A percentile compares a stretch with the other conserved stretches of the same genome.
Conservation (phyloP, 1,140 invertebrate genomes). For the Trichonephila clavata region DNA sequence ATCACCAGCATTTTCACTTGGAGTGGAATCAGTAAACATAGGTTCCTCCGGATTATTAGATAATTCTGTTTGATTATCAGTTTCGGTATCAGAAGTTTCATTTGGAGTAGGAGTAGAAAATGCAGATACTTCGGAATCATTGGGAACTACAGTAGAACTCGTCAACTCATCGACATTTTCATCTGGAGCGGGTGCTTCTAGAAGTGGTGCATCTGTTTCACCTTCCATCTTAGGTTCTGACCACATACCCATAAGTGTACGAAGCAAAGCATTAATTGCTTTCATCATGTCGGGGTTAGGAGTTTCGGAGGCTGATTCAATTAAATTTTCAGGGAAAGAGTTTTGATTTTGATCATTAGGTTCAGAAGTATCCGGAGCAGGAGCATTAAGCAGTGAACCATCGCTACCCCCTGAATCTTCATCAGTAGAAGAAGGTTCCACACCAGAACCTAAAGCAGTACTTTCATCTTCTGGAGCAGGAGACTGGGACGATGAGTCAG, state of each 20-base stretch:
- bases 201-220: not conserved
- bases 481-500: not conserved
- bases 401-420: not conserved
- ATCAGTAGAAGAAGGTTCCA: not conserved
- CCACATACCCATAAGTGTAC: conserved; percentile 10
- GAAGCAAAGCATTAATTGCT: conserved; percentile 4
- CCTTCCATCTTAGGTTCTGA: not conserved
- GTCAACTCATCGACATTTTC: not conserved
- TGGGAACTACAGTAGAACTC: not conserved
- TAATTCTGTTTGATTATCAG: not conserved
- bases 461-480: not conserved
- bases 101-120: not conserved
- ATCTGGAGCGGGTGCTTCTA: not conserved
- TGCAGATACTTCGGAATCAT: not conserved
- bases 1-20: too few relatives aligned
- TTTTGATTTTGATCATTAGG: not conserved
- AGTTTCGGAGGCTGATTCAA: not conserved
- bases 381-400: not conserved
- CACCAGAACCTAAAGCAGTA: not conserved
- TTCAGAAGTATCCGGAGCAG: not conserved
- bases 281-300: conserved; percentile 14
- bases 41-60: not conserved
- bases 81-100: too few relatives aligned
- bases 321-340: not conserved
- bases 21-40: not conserved